phyloP scores from a whole-genome alignment of 2,797 vertebrate species.

The Rhynchotus rufescens region DNA sequence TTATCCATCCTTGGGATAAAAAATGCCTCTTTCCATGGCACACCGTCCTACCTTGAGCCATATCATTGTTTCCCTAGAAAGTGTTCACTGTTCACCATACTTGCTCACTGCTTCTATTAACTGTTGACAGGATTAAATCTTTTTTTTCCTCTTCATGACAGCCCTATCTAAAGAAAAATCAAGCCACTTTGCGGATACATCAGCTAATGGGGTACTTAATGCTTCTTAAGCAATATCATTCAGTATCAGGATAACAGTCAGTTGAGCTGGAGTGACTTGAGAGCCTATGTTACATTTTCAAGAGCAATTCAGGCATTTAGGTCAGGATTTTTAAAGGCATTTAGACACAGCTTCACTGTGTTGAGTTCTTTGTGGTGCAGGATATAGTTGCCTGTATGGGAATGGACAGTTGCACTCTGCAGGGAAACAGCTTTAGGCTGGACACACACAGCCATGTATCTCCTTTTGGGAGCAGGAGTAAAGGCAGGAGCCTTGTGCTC shows the following conservation, averaged over 20 bases:
- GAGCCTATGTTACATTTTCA: background rate
- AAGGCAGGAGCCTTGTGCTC: background rate
- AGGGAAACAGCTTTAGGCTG: background rate
- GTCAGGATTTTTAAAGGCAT: background rate
- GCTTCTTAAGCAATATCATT: background rate
- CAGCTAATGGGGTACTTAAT: background rate
- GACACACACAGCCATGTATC: rapidly evolving
- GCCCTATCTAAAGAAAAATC: background rate
- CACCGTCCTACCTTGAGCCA: background rate
- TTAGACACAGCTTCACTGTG: background rate
- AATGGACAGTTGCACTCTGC: background rate
- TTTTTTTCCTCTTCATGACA: background rate
- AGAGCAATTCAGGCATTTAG: background rate
- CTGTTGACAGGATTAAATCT: background rate
- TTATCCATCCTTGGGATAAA: background rate
- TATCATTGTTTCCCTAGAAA: background rate
- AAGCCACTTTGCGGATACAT: background rate
- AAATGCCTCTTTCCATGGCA: background rate
- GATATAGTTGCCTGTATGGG: background rate
- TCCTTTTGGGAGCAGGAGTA: background rate
- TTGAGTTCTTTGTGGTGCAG: background rate
- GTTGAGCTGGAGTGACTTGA: background rate
- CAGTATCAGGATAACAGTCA: background rate
- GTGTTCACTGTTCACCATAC: background rate
- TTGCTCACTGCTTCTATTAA: background rate